Evolutionary conservation across 2,888 invertebrate species (phyloP), one percentile per base, ranked within the genome.

Genomic region (Drosophila rubida): DNA sequence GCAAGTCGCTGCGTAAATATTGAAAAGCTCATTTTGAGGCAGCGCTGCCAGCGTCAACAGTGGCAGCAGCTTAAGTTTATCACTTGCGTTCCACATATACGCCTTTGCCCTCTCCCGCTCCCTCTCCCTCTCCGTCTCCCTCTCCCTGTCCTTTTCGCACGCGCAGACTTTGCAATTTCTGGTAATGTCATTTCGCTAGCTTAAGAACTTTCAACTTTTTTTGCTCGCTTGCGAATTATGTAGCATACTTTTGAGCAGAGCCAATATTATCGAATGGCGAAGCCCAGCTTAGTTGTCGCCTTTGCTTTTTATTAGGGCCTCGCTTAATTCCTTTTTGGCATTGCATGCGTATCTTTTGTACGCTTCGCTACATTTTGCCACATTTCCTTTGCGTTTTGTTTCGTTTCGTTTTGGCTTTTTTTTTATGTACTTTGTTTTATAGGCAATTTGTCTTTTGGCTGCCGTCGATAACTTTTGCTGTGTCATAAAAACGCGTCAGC

Each of bases 1-100:
- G 23, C 80, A 75, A 83, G 78, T 69, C 81, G 67, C 84, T 80
- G 78, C 67, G 81, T 84, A 84, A 81, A 81, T 87, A 81, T 78
- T 75, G 84, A 84, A 81, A 81, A 81, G 81, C 81, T 81, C 78
- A 78, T 68, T 68, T 68, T 61, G 41, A 59, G 64, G 45, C 75
- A 61, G 75, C 77, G 72, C 77, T 42, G 74, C 50, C 59, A 37
- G 27, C 59, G 41, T 32, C 25, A 51, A 25, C 37, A 54, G 19
- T 35, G 22, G 49, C 41, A 60, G 62, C 49, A 50, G 62, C 57
- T 57, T 57, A 57, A 49, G 49, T 51, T 59, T 50, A 60, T 44
- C 51, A 51, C 44, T 51, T 60, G 23, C 44, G 44, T 51, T 51
- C 44, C 51, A 51, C 44, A 51, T 37, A 54, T 42, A 23, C 39